Conservation (phyloP, 2,113 vertebrate species). For the Chitala chitala region DNA sequence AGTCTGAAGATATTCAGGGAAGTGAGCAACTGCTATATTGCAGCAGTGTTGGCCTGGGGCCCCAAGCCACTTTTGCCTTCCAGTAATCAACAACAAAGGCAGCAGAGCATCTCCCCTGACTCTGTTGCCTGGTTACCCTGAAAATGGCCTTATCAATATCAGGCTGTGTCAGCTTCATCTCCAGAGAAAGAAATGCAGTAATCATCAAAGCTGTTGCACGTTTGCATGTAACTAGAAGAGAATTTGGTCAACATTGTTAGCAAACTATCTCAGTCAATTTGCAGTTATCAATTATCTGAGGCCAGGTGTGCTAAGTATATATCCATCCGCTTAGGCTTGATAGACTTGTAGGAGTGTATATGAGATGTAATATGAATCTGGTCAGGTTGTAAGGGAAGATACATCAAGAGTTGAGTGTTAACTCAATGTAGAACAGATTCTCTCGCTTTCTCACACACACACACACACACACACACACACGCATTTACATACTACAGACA, state of each 20-base stretch:
- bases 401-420: too few relatives aligned
- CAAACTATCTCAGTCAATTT: neutral
- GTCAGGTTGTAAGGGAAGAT: too few relatives aligned
- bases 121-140: neutral
- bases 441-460: too few relatives aligned
- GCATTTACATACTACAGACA: too few relatives aligned
- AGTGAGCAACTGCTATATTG: slow-evolving; percentile 30
- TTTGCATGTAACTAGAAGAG: neutral
- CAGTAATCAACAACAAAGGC: slow-evolving; percentile 32
- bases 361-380: too few relatives aligned
- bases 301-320: neutral
- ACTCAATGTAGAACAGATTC: too few relatives aligned
- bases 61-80: slow-evolving; percentile 23
- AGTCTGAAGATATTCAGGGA: slow-evolving; percentile 22
- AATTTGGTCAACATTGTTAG: neutral
- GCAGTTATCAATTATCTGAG: neutral
- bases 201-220: neutral
- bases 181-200: slow-evolving; percentile 1
- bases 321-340: too few relatives aligned
- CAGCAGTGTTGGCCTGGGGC: slow-evolving; percentile 25
- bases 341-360: too few relatives aligned
- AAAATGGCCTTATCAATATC: slow-evolving; percentile 17
- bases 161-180: neutral
- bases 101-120: neutral
- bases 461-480: too few relatives aligned